Evolutionary conservation across 2,797 vertebrate genomes (phyloP).

Genomic region (Ptychadena robeensis): DNA sequence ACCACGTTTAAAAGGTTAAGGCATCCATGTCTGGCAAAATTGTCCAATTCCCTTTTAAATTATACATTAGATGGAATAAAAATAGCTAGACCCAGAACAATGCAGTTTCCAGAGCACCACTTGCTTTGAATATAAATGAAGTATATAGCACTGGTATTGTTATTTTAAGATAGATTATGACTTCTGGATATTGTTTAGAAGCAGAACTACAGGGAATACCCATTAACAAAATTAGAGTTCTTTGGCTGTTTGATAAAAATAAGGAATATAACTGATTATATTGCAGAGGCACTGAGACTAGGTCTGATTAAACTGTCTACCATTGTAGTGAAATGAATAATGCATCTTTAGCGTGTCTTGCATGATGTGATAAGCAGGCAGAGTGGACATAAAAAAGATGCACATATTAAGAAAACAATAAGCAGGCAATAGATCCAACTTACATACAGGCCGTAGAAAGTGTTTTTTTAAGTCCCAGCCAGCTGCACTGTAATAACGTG

Average conservation of each 20-base stretch:
- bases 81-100: no score
- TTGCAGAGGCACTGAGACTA: neutral
- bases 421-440: constrained; percentile 35
- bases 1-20: no score
- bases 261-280: neutral
- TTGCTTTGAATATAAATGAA: neutral
- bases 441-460: constrained; percentile 39
- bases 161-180: neutral
- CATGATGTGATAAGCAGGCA: constrained; percentile 43
- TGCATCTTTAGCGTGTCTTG: constrained; percentile 36
- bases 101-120: no score
- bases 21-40: no score
- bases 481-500: constrained; percentile 58
- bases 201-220: neutral
- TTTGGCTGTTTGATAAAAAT: neutral
- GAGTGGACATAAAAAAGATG: constrained; percentile 30
- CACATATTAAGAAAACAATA: constrained; percentile 50
- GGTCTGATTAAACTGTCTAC: constrained; percentile 2
- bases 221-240: neutral
- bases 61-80: no score
- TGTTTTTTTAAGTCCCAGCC: constrained; percentile 28
- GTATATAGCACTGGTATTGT: neutral
- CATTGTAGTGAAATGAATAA: constrained; percentile 33
- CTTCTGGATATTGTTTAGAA: neutral
- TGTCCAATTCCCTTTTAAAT: no score